Evolutionary conservation across 2,888 invertebrate genomes (phyloP), one percentile per base, ranked within the genome.

Genomic region (Rhagonycha lutea): DNA sequence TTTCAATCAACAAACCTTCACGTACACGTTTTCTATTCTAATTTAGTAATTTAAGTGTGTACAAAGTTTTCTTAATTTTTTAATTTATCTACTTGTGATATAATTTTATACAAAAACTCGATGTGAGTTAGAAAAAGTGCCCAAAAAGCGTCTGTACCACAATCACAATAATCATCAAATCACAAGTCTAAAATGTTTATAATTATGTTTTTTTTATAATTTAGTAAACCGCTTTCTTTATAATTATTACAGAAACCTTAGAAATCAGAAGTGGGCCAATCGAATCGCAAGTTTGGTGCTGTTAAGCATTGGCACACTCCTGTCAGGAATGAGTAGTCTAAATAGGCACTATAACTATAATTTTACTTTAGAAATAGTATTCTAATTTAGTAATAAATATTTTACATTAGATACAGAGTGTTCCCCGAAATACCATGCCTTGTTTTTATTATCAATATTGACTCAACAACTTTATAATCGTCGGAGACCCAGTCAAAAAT

Each of bases 381-480:
- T 12, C 68, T 74, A 74, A 65, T 61, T 75, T 12, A 14, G 63
- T 63, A 67, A 26, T 18, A 76, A 65, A 61, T 74, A 70, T 78
- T 71, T 73, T 73, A 74, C 69, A 70, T 60, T 76, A 76, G 23
- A 63, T 80, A 72, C 78, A 75, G n/a, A 18, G 74, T 82, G 82
- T 81, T 81, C 81, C 81, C 82, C 76, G 70, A 79, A 80, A 77
- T 82, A 82, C 82, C 82, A 79, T 82, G 82, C 78, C 78, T 78
- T 80, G 81, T 81, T 82, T 71, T 72, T 28, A 73, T 77, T 79
- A 68, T 67, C 60, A 28, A 75, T 76, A 78, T 78, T 78, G 76
- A 78, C 76, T 76, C 69, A 47, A 68, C 14, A 70, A 73, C 47
- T 47, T 47, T 47, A 47, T n/a, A 47, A 47, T n/a, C 47, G 47